Evolutionary conservation across 2,797 vertebrate genomes (phyloP).

Genomic region (Vespertilio murinus): DNA sequence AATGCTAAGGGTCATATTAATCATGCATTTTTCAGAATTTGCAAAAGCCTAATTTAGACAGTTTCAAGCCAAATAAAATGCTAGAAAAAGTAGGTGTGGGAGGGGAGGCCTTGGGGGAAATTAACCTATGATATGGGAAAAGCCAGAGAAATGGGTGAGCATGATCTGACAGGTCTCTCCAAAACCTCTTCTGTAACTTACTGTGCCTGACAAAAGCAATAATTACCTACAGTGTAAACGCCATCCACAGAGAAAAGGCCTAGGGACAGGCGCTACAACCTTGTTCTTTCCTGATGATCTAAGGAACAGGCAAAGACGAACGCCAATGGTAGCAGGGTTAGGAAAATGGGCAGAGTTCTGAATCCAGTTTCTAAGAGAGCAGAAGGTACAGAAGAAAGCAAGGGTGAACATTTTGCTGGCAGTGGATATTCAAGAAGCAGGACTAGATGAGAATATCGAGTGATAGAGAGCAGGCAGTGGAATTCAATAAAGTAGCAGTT

Average conservation of each 20-base stretch:
- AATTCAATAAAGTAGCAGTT: neutral
- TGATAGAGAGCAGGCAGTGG: neutral
- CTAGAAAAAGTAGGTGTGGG: neutral
- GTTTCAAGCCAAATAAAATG: neutral
- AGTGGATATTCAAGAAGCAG: neutral
- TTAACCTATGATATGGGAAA: neutral
- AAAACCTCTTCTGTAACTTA: neutral
- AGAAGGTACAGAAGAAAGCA: neutral
- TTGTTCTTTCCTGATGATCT: neutral
- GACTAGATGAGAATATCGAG: neutral
- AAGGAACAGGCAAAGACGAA: neutral
- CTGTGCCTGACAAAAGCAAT: neutral
- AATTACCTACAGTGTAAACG: neutral
- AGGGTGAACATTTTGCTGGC: neutral
- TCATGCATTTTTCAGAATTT: conserved; percentile 17
- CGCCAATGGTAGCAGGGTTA: neutral
- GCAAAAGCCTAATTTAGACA: neutral
- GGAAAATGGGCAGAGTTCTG: neutral
- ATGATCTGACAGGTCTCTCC: neutral
- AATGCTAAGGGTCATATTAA: neutral
- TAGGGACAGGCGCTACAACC: neutral
- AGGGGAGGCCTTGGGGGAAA: neutral
- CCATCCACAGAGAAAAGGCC: neutral
- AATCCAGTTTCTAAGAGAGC: neutral
- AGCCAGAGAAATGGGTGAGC: neutral